Evolutionary conservation across 2,113 vertebrate genomes (phyloP).

Genomic region (Rattus rattus): DNA sequence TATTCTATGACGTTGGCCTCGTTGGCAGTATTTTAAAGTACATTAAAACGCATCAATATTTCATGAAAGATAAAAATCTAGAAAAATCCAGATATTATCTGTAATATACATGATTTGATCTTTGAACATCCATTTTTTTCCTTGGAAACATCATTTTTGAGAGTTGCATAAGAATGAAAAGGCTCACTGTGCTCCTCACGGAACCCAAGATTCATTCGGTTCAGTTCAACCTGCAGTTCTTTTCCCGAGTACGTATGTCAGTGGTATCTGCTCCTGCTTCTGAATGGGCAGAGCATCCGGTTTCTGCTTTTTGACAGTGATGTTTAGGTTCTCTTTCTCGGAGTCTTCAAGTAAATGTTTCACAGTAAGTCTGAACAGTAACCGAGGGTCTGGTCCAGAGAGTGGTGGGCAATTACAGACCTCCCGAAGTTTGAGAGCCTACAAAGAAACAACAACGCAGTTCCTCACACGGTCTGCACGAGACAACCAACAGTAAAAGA

Average conservation of each 20-base stretch:
- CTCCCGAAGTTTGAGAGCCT: conserved; percentile 95
- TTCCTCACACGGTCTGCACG: neutral
- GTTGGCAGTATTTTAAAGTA: conserved; percentile 66
- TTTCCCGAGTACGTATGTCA: conserved; percentile 80
- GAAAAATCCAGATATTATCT: conserved; percentile 62
- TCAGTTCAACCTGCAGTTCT: conserved; percentile 70
- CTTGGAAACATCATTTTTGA: conserved; percentile 60
- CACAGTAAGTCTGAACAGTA: conserved; percentile 88
- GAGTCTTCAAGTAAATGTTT: conserved; percentile 86
- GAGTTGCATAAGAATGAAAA: conserved; percentile 57
- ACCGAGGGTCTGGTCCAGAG: conserved; percentile 91
- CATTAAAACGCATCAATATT: conserved; percentile 69
- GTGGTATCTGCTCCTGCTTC: conserved; percentile 82
- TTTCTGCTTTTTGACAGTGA: conserved; percentile 77
- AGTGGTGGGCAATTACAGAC: conserved; percentile 93
- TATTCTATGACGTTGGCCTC: conserved; percentile 70
- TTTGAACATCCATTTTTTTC: neutral
- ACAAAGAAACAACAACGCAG: conserved; percentile 76
- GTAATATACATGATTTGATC: conserved; percentile 71
- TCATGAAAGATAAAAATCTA: conserved; percentile 72
- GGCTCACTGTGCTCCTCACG: conserved; percentile 26
- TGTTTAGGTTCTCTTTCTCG: conserved; percentile 72
- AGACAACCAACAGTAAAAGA: conserved; percentile 32
- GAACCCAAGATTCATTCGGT: conserved; percentile 42
- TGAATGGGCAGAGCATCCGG: conserved; percentile 72